Evolutionary conservation across 2,113 vertebrate genomes (phyloP).

Genomic region (Amazona guildingii): DNA sequence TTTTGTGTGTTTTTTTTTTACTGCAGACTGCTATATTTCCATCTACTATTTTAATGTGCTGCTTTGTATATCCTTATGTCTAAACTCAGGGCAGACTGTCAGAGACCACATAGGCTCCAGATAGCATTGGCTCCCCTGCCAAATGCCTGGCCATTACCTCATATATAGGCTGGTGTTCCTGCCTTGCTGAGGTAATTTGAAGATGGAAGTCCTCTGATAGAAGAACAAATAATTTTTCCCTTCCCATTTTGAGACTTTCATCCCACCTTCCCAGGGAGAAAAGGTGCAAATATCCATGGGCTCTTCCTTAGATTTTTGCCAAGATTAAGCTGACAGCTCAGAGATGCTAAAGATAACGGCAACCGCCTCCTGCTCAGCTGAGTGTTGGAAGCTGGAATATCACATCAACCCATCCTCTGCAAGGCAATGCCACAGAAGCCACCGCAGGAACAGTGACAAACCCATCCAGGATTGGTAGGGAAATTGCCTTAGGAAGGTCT

Average conservation of each 20-base stretch:
- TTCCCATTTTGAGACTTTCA: not conserved
- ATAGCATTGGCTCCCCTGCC: not conserved
- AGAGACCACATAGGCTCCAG: not conserved
- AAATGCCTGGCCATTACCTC: not conserved
- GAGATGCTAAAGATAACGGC: not conserved
- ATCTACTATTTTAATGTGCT: constrained; percentile 36
- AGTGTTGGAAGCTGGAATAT: not conserved
- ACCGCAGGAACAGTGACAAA: not conserved
- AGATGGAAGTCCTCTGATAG: not conserved
- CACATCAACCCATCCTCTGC: not conserved
- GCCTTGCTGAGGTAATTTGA: not conserved
- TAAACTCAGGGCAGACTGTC: constrained; percentile 15
- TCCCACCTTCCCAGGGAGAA: not conserved
- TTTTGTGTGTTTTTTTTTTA: not conserved
- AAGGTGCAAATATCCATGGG: not conserved
- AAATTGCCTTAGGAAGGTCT: not conserved
- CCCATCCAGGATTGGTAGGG: not conserved
- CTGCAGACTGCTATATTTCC: constrained; percentile 1
- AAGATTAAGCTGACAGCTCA: not conserved
- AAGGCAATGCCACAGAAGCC: not conserved
- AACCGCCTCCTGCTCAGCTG: not conserved
- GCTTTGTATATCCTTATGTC: not conserved
- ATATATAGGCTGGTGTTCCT: not conserved
- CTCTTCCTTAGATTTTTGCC: not conserved
- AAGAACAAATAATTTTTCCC: not conserved